phyloP scores from a whole-genome alignment of 2,797 vertebrate genomes.

The Alca torda region DNA sequence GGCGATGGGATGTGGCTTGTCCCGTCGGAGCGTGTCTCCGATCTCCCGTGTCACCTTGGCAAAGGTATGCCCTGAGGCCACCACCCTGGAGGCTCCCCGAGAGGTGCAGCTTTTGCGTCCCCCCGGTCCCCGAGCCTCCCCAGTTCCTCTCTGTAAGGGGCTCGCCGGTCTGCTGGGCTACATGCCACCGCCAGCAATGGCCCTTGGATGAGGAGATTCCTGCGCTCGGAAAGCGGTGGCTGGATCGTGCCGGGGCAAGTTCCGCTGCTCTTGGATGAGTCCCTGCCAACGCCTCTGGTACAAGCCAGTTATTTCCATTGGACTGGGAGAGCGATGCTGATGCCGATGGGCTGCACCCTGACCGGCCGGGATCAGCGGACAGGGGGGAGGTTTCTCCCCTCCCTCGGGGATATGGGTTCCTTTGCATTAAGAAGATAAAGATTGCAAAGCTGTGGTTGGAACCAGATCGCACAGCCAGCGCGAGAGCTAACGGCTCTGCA shows the following conservation, averaged over 20 bases:
- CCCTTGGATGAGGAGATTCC: background rate
- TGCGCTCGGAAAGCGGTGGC: rapidly evolving
- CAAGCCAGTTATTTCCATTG: background rate
- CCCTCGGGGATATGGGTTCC: background rate
- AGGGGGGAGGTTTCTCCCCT: background rate
- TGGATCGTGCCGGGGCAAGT: background rate
- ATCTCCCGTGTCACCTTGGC: background rate
- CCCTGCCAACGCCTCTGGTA: background rate
- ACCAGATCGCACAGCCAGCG: rapidly evolving
- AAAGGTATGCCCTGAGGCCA: background rate
- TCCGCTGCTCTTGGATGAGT: background rate
- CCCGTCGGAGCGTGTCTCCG: background rate
- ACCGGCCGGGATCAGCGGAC: rapidly evolving
- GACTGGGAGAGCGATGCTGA: background rate
- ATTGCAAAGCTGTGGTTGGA: background rate
- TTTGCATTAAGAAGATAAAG: background rate
- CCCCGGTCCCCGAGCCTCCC: rapidly evolving
- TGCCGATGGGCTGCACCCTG: background rate
- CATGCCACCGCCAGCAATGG: rapidly evolving
- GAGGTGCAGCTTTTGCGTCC: rapidly evolving
- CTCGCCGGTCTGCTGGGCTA: rapidly evolving
- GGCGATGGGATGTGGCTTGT: rapidly evolving
- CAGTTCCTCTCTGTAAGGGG: background rate
- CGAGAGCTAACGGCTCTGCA: rapidly evolving
- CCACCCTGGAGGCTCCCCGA: background rate